Evolutionary conservation across 2,888 invertebrate species (phyloP), one percentile per base, ranked within the genome.

Genomic region (Glyphotaelius pellucidus): DNA sequence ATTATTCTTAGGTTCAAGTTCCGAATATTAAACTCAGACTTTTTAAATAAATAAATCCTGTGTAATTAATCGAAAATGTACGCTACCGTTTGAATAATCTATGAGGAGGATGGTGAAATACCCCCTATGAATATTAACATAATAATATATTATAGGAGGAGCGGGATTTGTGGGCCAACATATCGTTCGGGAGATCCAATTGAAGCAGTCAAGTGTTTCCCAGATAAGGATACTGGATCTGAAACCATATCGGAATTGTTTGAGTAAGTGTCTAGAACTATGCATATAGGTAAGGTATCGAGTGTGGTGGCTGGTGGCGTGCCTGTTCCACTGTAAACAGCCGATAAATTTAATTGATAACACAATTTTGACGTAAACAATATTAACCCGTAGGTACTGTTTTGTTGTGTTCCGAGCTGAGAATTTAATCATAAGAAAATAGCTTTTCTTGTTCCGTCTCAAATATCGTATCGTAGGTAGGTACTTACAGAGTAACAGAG

Each of bases 161-260:
- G 96, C 96, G 93, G 97, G 97, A 19, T 97, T 97, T 94, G 95
- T 97, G 91, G 97, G 97, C 11, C 97, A 97, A 94, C 97, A 97
- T 94, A 94, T 97, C 9, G 95, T 97, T 52, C 96, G 96, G 93
- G 95, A 96, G 32, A 94, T 97, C 89, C 93, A 95, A 90, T 95
- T 96, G 92, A 94, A 95, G 91, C 95, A 96, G 86, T 94, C 95
- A 84, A 94, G 95, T 89, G 96, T 97, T 79, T 94, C 94, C 80
- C 97, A 97, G 94, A 96, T 97, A 86, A 95, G 97, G 38, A 95
- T 96, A 0, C 94, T 97, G 92, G 97, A 97, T 94, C 94, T 96
- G 83, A 94, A 95, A 85, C 96, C 96, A 0, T 97, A 96, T 93
- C 94, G 94, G 42, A 96, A 97, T 92, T 94, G 94, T 93, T 94